These are phyloP conservation scores for Dromaius novaehollandiae DNA, from an alignment of 2,113 vertebrate genomes.

Conservation along the genomic window DNA sequence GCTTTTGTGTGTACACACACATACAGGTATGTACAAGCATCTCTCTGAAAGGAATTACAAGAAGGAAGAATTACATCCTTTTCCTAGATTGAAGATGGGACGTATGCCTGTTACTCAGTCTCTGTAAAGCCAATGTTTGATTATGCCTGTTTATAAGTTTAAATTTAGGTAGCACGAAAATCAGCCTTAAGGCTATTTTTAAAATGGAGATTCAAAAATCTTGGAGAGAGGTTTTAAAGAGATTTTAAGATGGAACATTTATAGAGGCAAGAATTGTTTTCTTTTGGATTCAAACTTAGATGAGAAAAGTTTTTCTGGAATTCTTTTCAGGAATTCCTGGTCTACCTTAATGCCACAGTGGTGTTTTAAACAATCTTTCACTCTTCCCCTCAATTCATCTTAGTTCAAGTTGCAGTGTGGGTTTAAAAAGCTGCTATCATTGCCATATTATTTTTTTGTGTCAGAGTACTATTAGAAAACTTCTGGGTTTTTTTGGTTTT, in stretches of 20 bases:
- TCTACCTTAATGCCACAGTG: neutral
- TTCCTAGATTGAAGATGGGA: neutral
- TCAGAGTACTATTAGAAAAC: constrained; percentile 30
- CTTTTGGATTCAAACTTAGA: neutral
- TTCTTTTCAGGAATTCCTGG: neutral
- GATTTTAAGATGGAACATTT: neutral
- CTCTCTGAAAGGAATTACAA: neutral
- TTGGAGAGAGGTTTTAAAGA: neutral
- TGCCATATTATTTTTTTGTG: constrained; percentile 8
- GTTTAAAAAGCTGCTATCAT: constrained; percentile 55
- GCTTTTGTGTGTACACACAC: neutral
- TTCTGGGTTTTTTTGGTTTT: constrained; percentile 31
- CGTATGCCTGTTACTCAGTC: fast-evolving
- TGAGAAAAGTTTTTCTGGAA: constrained; percentile 7
- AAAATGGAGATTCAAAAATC: neutral
- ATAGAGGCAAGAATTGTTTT: neutral
- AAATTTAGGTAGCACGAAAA: neutral
- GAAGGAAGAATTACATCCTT: neutral
- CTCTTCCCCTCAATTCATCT: constrained; percentile 41
- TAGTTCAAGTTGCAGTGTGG: constrained; percentile 23
- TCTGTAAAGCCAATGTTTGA: fast-evolving
- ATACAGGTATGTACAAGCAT: neutral
- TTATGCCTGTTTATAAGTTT: neutral
- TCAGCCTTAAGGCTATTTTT: neutral
- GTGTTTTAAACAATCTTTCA: constrained; percentile 38